Evolutionary conservation across 1,140 invertebrate species (phyloP).

Genomic region (Drosophila sproati): DNA sequence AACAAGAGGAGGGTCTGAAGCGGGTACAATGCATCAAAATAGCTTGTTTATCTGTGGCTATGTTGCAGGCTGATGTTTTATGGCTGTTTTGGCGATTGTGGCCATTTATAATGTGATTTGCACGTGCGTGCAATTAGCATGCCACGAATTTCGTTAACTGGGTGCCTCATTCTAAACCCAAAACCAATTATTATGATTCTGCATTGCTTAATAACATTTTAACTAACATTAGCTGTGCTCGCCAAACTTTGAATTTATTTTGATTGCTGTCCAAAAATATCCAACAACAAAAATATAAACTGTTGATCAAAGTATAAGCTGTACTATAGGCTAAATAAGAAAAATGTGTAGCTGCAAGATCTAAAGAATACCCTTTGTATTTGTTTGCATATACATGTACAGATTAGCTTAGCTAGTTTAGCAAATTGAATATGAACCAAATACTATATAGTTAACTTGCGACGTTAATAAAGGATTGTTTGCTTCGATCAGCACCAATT

Average conservation of each 20-base stretch:
- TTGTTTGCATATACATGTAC: too few species aligned
- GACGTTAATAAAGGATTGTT: too few species aligned
- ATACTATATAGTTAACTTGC: too few species aligned
- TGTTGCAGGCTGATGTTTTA: conserved; percentile 11
- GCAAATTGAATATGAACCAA: too few species aligned
- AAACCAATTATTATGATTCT: conserved; percentile 16
- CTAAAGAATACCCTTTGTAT: too few species aligned
- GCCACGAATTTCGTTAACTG: conserved; percentile 63
- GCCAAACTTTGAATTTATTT: neutral
- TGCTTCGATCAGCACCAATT: too few species aligned
- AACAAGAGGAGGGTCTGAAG: too few species aligned
- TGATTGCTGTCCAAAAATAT: neutral
- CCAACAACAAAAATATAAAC: too few species aligned
- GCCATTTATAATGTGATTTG: conserved; percentile 59
- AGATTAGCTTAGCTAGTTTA: too few species aligned
- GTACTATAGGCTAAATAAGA: too few species aligned
- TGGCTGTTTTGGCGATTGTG: conserved; percentile 26
- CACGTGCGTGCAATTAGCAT: conserved; percentile 32
- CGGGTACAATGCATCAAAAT: neutral
- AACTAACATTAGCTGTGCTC: conserved; percentile 20
- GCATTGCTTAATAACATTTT: conserved; percentile 33
- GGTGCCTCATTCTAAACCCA: neutral
- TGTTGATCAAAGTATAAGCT: too few species aligned
- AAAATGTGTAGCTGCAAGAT: too few species aligned
- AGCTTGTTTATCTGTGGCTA: conserved; percentile 24